Evolutionary conservation across 37 sponge, comb jelly and placozoan species (phyloP), one percentile per base, ranked within the genome.

Genomic region (Tethya wilhelma): DNA sequence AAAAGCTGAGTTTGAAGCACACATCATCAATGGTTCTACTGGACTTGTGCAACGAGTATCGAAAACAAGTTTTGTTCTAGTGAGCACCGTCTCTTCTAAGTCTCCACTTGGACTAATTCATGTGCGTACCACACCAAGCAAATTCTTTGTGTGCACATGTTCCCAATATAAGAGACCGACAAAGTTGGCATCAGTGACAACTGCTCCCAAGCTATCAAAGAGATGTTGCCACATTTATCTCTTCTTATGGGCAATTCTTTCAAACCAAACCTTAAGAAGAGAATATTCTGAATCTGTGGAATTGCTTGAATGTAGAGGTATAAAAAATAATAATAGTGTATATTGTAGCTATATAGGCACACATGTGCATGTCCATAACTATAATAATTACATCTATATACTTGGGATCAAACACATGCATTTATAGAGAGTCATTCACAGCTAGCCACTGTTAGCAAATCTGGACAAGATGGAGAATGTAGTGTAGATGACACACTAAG

Each of bases 41-140:
- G 42, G 44, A 29, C 29, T 69, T 4, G 11, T 69, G 22, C 44
- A 69, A 30, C 22, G 70, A 69, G 70, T 69, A 29, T 69, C 70
- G 14, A 69, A 44, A 3, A 38, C 38, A 20, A 29, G 44, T 11
- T 69, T 69, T 42, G 70, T 69, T 23, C 2, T 69, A 29, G 23
- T 4, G 32, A 64, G 4, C 31, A 64, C 31, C 31, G 44, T 22
- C 38, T 69, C 30, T 38, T 30, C 22, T 20, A 44, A 69, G 11
- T 30, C 22, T 42, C 70, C 70, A 22, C 70, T 69, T 22, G 70
- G 70, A 42, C 70, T 69, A 11, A 42, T 69, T 7, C 70, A 69
- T 12, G 70, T 42, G 22, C 42, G 70, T 22, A 29, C 41, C 28
- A 2, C 44, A 9, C 38, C 42, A 4, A n/a, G 39, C 7, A 30